Percentiles rank a stretch among this genome's conserved stretches.
Evolutionary conservation across 2,113 vertebrate genomes (phyloP).

Genomic region (Atlantisia rogersi): DNA sequence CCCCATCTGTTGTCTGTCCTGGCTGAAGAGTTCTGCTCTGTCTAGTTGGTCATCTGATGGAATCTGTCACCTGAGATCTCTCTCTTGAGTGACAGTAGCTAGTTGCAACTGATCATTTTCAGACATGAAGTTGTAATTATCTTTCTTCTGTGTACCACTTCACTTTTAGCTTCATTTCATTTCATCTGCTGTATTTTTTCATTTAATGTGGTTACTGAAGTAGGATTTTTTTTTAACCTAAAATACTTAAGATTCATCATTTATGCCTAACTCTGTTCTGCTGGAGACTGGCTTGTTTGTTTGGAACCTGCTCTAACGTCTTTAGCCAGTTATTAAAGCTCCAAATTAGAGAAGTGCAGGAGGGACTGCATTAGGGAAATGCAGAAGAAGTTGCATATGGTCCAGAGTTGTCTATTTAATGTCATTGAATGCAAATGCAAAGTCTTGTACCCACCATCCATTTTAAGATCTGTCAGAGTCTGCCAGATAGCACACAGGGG

Average conservation of each 20-base stretch:
- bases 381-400: background rate
- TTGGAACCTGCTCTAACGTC: background rate
- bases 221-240: background rate
- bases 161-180: background rate
- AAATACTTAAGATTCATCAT: background rate
- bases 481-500: background rate
- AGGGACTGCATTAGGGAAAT: background rate
- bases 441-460: background rate
- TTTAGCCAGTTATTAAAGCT: background rate
- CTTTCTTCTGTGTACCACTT: background rate
- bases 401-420: background rate
- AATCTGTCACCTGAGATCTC: background rate
- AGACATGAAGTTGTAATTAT: background rate
- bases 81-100: background rate
- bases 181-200: background rate
- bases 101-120: background rate
- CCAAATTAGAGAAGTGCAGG: background rate
- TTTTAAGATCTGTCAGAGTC: background rate
- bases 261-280: background rate
- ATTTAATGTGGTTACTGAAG: background rate
- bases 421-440: background rate
- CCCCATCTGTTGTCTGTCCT: rapidly evolving
- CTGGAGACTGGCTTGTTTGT: background rate
- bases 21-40: background rate
- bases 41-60: background rate